Conservation (phyloP, 2,797 vertebrate genomes). For the Luscinia luscinia region DNA sequence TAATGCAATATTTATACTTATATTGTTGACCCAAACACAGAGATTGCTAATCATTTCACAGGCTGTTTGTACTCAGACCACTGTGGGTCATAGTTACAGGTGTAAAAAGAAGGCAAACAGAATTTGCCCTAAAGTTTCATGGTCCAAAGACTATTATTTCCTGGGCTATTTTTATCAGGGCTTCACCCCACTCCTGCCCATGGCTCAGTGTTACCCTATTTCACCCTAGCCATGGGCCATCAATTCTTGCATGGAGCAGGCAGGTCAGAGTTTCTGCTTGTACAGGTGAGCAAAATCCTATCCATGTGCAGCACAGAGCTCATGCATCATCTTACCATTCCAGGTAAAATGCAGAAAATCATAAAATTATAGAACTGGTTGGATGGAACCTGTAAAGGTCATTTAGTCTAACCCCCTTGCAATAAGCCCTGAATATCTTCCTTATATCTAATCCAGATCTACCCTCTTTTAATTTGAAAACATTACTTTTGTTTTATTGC, state of each 20-base stretch:
- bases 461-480: not conserved
- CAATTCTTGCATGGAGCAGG: not conserved
- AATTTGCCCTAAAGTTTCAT: not conserved
- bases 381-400: not conserved
- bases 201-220: not conserved
- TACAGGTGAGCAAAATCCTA: not conserved
- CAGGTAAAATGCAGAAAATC: not conserved
- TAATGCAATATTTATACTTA: not conserved
- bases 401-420: not conserved
- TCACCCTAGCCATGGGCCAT: not conserved
- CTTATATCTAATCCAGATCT: not conserved
- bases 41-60: no score
- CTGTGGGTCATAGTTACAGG: no score
- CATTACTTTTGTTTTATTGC: not conserved
- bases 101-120: not conserved
- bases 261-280: not conserved
- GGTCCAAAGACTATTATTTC: not conserved
- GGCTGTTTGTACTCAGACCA: no score
- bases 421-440: not conserved
- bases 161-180: not conserved
- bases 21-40: no score
- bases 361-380: not conserved
- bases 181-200: rapidly evolving
- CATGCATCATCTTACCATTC: not conserved
- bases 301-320: not conserved